Conservation (phyloP, 2,797 vertebrate genomes). For the Micrastur ruficollis region DNA sequence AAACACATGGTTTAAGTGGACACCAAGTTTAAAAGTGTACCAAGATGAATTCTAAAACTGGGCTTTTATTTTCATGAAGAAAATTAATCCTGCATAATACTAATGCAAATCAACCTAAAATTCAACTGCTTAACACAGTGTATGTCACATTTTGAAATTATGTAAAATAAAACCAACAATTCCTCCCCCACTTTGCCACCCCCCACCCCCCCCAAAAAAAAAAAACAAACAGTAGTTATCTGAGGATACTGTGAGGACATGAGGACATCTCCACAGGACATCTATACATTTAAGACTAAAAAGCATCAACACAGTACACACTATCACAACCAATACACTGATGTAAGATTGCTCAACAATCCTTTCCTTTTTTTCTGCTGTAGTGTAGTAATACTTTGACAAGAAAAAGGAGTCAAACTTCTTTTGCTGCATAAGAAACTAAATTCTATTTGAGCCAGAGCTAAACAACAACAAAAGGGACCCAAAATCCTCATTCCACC, state of each 20-base stretch:
- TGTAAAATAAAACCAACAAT: background rate
- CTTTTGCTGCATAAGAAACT: background rate
- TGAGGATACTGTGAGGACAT: background rate
- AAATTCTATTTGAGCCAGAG: slow-evolving; percentile 33
- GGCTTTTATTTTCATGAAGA: background rate
- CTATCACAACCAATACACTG: background rate
- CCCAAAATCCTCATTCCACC: background rate
- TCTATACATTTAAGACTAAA: background rate
- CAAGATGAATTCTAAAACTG: background rate
- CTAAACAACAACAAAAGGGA: slow-evolving; percentile 1
- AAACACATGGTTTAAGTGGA: background rate
- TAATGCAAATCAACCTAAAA: slow-evolving; percentile 1
- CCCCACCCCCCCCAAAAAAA: background rate
- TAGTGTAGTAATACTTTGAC: background rate
- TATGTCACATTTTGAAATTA: background rate
- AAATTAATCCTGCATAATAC: background rate
- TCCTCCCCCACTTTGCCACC: accelerated
- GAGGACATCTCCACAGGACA: background rate
- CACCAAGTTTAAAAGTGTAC: background rate
- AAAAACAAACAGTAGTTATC: background rate
- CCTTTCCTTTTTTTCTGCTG: background rate
- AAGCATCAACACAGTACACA: background rate
- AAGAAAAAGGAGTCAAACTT: background rate
- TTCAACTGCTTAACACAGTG: background rate
- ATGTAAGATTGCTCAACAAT: background rate